Percentiles rank a stretch among this genome's conserved stretches.
Evolutionary conservation across 2,113 vertebrate species (phyloP).

Genomic region (Hypocryptadius cinnamomeus): DNA sequence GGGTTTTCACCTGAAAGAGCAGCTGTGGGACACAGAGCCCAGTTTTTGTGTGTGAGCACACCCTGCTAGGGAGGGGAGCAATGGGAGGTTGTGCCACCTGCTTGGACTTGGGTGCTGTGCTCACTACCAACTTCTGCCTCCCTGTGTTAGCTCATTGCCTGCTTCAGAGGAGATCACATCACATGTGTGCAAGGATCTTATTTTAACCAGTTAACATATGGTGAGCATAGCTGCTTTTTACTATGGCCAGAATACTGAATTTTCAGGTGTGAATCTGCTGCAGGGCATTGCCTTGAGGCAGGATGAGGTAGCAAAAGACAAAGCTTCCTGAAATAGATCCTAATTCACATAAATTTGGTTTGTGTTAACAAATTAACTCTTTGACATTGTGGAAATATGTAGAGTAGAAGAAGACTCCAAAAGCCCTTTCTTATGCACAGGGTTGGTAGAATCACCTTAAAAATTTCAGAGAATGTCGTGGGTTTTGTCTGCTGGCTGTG

Average conservation of each 20-base stretch:
- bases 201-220: neutral
- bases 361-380: neutral
- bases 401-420: neutral
- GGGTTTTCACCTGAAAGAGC: neutral
- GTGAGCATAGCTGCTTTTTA: neutral
- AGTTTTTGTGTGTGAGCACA: neutral
- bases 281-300: neutral
- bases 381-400: neutral
- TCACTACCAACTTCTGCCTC: neutral
- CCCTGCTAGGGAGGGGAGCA: neutral
- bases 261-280: neutral
- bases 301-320: neutral
- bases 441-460: neutral
- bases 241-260: neutral
- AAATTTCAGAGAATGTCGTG: neutral
- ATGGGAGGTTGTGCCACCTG: neutral
- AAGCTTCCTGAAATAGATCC: neutral
- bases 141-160: neutral
- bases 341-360: neutral
- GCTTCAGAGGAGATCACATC: neutral
- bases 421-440: neutral
- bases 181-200: neutral
- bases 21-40: neutral
- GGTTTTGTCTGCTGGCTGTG: neutral
- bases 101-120: neutral